phyloP scores from a whole-genome alignment of 2,113 vertebrate genomes.

The Heterotis niloticus region DNA sequence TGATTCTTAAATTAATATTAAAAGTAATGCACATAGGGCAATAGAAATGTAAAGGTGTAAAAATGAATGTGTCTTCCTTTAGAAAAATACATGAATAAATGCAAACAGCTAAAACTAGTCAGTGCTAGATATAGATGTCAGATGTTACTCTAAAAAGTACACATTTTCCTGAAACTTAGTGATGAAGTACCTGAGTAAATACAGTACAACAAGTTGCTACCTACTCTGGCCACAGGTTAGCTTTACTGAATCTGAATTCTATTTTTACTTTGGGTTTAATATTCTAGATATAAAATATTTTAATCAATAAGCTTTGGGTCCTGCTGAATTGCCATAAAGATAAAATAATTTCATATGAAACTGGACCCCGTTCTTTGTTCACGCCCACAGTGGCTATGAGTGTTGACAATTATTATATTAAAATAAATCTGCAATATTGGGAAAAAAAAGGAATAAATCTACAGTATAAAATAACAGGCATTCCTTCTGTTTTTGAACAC shows the following conservation, averaged over 20 bases:
- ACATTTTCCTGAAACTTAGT: no score
- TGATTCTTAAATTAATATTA: no score
- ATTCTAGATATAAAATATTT: constrained; percentile 1
- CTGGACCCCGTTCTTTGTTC: background rate
- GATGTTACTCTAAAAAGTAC: no score
- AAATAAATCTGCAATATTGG: background rate
- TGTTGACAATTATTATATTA: background rate
- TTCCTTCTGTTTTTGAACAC: background rate
- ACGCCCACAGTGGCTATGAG: background rate
- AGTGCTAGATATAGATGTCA: no score
- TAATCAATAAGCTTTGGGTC: constrained; percentile 17
- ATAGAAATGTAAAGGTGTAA: no score
- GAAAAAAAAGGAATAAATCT: background rate
- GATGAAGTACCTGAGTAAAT: no score
- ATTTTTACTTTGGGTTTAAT: constrained; percentile 9
- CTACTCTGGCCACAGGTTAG: background rate
- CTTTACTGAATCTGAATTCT: constrained; percentile 6
- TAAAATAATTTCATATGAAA: constrained; percentile 15
- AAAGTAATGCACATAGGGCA: no score
- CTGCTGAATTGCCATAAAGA: background rate
- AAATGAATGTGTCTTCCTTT: no score
- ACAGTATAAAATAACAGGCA: background rate
- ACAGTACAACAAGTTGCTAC: background rate
- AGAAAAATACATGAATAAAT: no score
- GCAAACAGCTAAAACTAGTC: no score